phyloP scores from a whole-genome alignment of 2,797 vertebrate species.

The Acestrorhynchus altus region DNA sequence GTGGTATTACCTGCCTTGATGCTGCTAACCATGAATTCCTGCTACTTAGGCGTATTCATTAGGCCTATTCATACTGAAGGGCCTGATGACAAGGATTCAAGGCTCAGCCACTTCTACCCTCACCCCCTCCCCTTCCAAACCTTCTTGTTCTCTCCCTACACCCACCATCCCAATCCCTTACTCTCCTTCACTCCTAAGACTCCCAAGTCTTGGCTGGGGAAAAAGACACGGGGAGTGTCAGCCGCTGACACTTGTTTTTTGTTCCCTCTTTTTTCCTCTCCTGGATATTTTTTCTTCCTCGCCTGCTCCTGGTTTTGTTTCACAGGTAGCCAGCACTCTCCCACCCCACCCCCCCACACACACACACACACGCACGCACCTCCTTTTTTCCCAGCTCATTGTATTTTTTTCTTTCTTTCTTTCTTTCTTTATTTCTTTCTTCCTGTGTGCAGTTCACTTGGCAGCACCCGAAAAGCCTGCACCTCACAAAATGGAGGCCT shows the following conservation, averaged over 20 bases:
- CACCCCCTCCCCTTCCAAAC: background rate
- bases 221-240: conserved; percentile 74
- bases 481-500: conserved; percentile 71
- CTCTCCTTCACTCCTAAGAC: conserved; percentile 83
- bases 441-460: conserved; percentile 77
- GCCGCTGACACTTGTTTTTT: conserved; percentile 77
- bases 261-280: conserved; percentile 13
- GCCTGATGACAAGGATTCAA: conserved; percentile 89
- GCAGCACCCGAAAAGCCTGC: conserved; percentile 76
- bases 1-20: conserved; percentile 97
- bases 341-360: background rate
- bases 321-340: conserved; percentile 73
- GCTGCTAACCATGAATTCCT: conserved; percentile 90
- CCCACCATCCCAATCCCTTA: conserved; percentile 46
- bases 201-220: conserved; percentile 72
- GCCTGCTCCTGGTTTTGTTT: conserved; percentile 76
- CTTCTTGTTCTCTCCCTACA: background rate
- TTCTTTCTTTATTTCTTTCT: conserved; percentile 70
- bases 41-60: conserved; percentile 91
- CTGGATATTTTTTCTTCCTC: conserved; percentile 77
- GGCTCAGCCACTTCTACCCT: conserved; percentile 67
- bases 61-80: conserved; percentile 93
- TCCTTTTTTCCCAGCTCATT: conserved; percentile 66
- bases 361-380: too few relatives aligned
- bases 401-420: conserved; percentile 66